phyloP scores from a whole-genome alignment of 1,140 invertebrate species.

The Brachionus manjavacas region DNA sequence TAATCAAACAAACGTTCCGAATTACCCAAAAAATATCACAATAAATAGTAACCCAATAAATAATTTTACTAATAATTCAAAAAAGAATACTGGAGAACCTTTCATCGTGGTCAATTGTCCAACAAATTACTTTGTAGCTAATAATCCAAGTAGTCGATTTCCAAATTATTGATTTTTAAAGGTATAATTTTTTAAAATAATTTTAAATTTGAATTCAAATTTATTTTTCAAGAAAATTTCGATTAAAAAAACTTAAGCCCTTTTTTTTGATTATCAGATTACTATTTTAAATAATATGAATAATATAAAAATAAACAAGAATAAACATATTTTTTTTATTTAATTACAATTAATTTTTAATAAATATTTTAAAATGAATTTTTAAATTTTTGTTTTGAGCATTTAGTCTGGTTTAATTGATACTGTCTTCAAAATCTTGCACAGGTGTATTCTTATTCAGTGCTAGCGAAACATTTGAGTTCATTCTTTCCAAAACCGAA shows the following conservation, averaged over 20 bases:
- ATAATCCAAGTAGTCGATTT: no score
- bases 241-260: no score
- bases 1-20: neutral
- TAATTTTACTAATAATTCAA: no score
- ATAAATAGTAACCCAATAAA: neutral
- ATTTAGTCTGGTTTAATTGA: neutral
- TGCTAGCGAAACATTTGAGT: neutral
- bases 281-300: no score
- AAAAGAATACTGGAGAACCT: no score
- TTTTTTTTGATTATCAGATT: no score
- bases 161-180: no score
- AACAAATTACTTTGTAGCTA: no score
- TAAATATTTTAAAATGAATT: neutral
- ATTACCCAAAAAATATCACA: neutral
- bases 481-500: neutral
- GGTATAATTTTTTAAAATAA: no score
- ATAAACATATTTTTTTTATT: neutral
- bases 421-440: neutral
- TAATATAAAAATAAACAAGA: neutral
- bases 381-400: neutral
- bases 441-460: slow-evolving; percentile 28
- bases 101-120: no score
- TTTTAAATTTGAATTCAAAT: no score
- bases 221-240: no score
- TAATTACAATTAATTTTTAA: neutral